Base-by-base conservation (phyloP, 1,140 invertebrate species). In the Gryon sp. region DNA sequence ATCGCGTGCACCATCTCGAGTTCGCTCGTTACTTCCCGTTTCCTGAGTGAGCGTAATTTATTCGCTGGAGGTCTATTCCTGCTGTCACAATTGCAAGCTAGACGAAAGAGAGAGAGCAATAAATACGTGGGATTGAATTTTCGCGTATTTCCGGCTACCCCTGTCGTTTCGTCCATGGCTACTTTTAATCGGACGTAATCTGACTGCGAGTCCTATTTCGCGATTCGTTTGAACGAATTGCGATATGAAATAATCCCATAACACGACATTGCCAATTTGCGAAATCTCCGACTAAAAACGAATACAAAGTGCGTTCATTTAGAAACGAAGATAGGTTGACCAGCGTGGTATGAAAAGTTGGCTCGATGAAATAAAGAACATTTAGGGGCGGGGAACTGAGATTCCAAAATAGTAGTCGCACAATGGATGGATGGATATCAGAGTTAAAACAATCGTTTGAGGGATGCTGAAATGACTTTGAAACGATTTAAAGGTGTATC, bases 41-140 rank as follows among this genome's bases (percentile, higher is more conserved):
- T 77, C 68, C 75, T 62, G 62, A 57, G 55, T 45, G 7, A 45
- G 68, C 12, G 62, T 68, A 68, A 78, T 78, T 73, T 78, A 78
- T 78, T 78, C 57, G 38, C 7, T 1, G 14, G 28, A 45, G 59
- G 52, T 72, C 68, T 72, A 78, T 78, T 40, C 63, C 34, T 32
- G 75, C 63, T 78, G 75, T 78, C 75, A 78, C 75, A 68, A 77
- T 77, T 63, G 41, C n/a, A n/a, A n/a, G n/a, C n/a, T n/a, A n/a
- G n/a, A n/a, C n/a, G n/a, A n/a, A n/a, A n/a, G n/a, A n/a, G n/a
- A n/a, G n/a, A n/a, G n/a, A n/a, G n/a, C n/a, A n/a, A n/a, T 28
- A 16, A 14, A 38, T 15, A 36, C 15, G 50, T 24, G 2, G 7
- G 41, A 57, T 60, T 50, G 53, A 66, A 73, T 53, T 62, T 72